These are phyloP conservation scores for Synergus gifuensis DNA, from an alignment of 2,888 invertebrate species.

Conservation along the genomic window DNA sequence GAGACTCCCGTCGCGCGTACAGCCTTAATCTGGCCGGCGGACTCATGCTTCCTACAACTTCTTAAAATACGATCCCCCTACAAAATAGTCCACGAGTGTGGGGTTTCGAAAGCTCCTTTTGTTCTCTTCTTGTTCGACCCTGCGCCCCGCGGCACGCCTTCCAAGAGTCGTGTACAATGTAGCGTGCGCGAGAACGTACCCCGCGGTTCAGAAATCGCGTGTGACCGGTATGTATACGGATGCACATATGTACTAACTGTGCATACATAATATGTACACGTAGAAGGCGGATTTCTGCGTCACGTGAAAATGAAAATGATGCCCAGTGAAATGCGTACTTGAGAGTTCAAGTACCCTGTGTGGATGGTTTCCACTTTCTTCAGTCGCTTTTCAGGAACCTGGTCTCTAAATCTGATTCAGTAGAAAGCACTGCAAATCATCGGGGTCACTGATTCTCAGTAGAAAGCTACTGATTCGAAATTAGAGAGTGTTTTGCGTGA, in stretches of 20 bases:
- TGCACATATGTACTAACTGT: slow-evolving; percentile 31
- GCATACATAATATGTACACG: slow-evolving; percentile 34
- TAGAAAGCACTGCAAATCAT: slow-evolving; percentile 15
- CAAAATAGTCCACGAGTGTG: slow-evolving; percentile 64
- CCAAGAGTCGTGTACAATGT: slow-evolving; percentile 57
- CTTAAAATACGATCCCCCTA: slow-evolving; percentile 71
- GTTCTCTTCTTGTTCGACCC: slow-evolving; percentile 50
- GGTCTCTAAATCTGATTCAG: slow-evolving; percentile 19
- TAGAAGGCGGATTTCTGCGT: slow-evolving; percentile 40
- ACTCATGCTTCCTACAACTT: slow-evolving; percentile 70
- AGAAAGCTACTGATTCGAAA: slow-evolving; percentile 30
- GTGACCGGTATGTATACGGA: slow-evolving; percentile 34
- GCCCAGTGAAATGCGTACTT: slow-evolving; percentile 50
- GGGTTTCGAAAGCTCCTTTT: slow-evolving; percentile 57
- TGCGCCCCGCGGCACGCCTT: slow-evolving; percentile 50
- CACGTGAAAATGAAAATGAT: slow-evolving; percentile 55
- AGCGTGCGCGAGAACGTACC: slow-evolving; percentile 49
- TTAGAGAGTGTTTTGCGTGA: slow-evolving; percentile 28
- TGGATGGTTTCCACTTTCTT: slow-evolving; percentile 22
- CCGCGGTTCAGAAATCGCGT: slow-evolving; percentile 43
- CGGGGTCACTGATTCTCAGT: slow-evolving; percentile 19
- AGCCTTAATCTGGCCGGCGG: slow-evolving; percentile 68
- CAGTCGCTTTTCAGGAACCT: background rate
- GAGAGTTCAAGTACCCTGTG: slow-evolving; percentile 52
- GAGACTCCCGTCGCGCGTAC: slow-evolving; percentile 60